phyloP scores from a whole-genome alignment of 2,113 vertebrate species.

The Pomatorhinus ruficollis region DNA sequence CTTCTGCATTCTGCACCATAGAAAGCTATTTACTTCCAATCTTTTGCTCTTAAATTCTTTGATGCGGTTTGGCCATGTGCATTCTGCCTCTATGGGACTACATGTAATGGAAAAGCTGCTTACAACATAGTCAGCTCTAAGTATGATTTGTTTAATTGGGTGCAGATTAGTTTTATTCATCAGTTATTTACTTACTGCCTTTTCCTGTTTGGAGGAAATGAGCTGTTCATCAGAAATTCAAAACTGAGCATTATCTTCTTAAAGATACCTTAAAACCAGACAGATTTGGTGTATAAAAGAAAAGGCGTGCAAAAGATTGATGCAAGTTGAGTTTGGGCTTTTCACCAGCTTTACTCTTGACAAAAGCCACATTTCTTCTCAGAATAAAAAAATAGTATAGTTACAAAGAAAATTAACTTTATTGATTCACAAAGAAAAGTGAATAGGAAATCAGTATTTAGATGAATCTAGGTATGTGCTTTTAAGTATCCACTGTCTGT shows the following conservation, averaged over 20 bases:
- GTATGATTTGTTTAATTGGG: not conserved
- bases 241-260: not conserved
- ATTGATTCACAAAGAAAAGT: not conserved
- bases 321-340: rapidly evolving
- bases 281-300: not conserved
- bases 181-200: not conserved
- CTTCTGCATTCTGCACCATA: not conserved
- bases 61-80: not conserved
- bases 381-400: not conserved
- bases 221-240: not conserved
- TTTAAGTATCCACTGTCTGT: not conserved
- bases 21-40: not conserved
- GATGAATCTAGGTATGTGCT: not conserved
- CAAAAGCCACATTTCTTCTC: not conserved
- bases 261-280: not conserved
- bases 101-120: not conserved
- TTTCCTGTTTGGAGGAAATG: not conserved
- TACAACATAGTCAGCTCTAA: not conserved
- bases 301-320: not conserved
- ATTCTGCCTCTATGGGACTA: not conserved
- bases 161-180: not conserved
- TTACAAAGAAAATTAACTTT: not conserved
- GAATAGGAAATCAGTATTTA: not conserved
- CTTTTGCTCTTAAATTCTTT: not conserved
- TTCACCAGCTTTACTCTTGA: not conserved